phyloP scores from a whole-genome alignment of 2,113 vertebrate genomes.

The Nycticryphes semicollaris region DNA sequence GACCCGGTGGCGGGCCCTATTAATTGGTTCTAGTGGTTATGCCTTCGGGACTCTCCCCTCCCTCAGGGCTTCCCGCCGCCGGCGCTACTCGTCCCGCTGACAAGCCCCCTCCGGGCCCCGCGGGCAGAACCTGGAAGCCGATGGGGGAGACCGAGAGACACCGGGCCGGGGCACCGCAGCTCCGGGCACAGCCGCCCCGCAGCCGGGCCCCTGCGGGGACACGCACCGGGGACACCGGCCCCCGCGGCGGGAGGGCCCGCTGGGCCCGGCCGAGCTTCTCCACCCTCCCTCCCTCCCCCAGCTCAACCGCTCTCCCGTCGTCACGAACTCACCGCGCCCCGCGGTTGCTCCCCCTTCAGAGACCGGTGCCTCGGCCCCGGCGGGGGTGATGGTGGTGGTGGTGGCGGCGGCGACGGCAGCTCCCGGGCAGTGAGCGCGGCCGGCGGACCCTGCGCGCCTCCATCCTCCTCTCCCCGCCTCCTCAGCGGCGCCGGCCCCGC shows the following conservation, averaged over 20 bases:
- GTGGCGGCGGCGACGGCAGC: background rate
- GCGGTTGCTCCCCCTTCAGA: background rate
- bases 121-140: background rate
- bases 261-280: background rate
- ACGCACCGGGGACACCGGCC: background rate
- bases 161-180: background rate
- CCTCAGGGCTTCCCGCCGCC: background rate
- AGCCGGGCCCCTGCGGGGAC: background rate
- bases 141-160: background rate
- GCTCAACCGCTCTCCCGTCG: background rate
- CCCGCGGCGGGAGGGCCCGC: background rate
- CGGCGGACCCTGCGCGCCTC: background rate
- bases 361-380: background rate
- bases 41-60: rapidly evolving
- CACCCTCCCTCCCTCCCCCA: background rate
- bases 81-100: background rate
- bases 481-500: background rate
- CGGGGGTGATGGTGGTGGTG: background rate
- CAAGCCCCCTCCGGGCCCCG: no score
- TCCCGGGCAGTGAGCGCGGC: background rate
- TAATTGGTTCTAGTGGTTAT: rapidly evolving
- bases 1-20: no score
- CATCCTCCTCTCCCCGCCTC: constrained; percentile 14
- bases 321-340: background rate
- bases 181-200: no score